Percentiles rank a stretch among this genome's conserved stretches.
Conservation (phyloP, 2,113 vertebrate species). For the Leucoraja erinaceus region DNA sequence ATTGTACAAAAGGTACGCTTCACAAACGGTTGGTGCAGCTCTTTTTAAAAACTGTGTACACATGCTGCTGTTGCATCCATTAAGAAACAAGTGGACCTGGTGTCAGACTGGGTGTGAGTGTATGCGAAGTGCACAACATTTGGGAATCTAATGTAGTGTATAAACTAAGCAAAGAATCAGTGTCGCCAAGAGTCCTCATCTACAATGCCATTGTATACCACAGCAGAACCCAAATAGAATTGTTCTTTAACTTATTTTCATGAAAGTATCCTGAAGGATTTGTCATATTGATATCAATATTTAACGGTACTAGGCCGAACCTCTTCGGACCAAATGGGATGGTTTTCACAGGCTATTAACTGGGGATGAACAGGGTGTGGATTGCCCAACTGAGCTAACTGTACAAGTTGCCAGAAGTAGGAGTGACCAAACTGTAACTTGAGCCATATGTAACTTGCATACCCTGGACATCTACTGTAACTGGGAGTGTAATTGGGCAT, state of each 20-base stretch:
- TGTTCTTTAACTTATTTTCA: neutral
- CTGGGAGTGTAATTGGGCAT: neutral
- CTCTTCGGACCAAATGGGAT: neutral
- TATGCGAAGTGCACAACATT: neutral
- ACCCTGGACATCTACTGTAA: neutral
- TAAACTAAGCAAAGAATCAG: neutral
- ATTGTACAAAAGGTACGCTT: slow-evolving; percentile 13
- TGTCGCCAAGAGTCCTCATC: neutral
- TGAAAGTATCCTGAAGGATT: neutral
- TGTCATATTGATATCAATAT: neutral
- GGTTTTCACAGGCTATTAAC: neutral
- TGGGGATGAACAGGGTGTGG: neutral
- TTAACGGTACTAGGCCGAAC: neutral
- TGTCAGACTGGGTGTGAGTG: neutral
- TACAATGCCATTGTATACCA: neutral
- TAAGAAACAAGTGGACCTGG: neutral
- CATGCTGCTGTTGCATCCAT: neutral
- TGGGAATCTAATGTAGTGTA: slow-evolving; percentile 3
- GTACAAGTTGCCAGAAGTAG: neutral
- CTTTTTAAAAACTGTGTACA: neutral
- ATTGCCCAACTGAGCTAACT: neutral
- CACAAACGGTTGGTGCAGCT: neutral
- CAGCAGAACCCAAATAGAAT: slow-evolving; percentile 25
- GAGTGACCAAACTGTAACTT: neutral
- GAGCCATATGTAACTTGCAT: neutral